Percentiles rank a stretch among this genome's conserved stretches.
These are phyloP conservation scores for Hesperophylax magnus DNA, from an alignment of 1,140 invertebrate genomes.

Conservation along the genomic window DNA sequence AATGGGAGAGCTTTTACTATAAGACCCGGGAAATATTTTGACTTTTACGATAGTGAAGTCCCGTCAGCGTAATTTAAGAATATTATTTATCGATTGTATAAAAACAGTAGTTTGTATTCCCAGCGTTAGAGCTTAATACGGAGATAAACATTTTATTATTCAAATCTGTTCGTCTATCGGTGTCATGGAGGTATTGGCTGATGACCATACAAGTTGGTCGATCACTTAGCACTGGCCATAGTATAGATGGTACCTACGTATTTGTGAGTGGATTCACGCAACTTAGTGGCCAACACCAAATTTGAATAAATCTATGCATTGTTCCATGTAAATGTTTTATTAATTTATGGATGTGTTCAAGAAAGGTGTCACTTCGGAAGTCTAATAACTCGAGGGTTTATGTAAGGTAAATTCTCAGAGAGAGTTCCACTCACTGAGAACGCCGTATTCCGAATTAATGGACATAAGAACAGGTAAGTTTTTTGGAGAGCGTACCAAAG, in stretches of 20 bases:
- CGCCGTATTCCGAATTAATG: no score
- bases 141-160: background rate
- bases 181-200: no score
- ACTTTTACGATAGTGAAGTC: slow-evolving; percentile 37
- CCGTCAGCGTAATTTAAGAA: slow-evolving; percentile 19
- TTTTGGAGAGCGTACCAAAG: no score
- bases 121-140: slow-evolving; percentile 2
- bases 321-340: background rate
- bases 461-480: no score
- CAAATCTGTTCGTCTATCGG: background rate
- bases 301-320: no score
- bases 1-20: background rate
- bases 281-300: background rate
- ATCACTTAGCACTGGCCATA: no score
- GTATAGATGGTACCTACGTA: no score
- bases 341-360: slow-evolving; percentile 6
- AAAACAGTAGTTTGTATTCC: slow-evolving; percentile 17
- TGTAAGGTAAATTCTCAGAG: no score
- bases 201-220: no score
- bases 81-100: slow-evolving; percentile 42
- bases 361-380: background rate
- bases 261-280: no score
- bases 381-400: background rate
- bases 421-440: no score
- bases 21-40: slow-evolving; percentile 31